Conservation (phyloP, 2,888 invertebrate species). For the Drosophila buzzatii region DNA sequence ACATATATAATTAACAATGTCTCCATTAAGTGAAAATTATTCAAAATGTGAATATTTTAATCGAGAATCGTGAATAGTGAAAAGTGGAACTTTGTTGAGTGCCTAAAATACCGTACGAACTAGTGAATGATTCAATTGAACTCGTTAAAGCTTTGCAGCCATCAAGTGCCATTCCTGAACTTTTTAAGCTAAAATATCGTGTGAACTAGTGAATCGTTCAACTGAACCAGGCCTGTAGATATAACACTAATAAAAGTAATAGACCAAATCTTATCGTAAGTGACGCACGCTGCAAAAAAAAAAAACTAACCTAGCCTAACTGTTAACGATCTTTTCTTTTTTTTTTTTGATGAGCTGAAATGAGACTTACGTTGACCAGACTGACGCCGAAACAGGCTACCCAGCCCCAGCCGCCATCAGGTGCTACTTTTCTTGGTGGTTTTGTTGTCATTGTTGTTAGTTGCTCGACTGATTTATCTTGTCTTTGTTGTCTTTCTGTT, state of each 20-base stretch:
- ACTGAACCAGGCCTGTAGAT: not conserved
- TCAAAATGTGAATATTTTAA: too few relatives aligned
- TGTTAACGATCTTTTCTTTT: not conserved
- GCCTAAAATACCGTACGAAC: too few relatives aligned
- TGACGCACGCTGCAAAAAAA: not conserved
- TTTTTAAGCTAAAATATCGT: too few relatives aligned
- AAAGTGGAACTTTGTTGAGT: too few relatives aligned
- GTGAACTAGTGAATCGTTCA: not conserved
- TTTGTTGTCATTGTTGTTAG: constrained; percentile 66
- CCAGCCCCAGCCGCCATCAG: constrained; percentile 96
- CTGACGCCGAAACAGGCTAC: constrained; percentile 93
- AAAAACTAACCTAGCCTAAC: constrained; percentile 67
- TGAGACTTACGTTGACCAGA: constrained; percentile 91
- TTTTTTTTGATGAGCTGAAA: not conserved
- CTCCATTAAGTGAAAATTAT: too few relatives aligned
- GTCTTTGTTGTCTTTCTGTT: constrained; percentile 15
- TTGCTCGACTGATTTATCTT: constrained; percentile 29
- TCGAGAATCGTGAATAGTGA: too few relatives aligned
- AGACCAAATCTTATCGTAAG: constrained; percentile 44
- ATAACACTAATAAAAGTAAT: constrained; percentile 24
- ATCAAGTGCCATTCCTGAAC: too few relatives aligned
- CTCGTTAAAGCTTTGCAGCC: too few relatives aligned
- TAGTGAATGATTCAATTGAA: too few relatives aligned
- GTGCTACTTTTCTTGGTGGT: constrained; percentile 89
- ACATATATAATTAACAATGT: too few relatives aligned